Evolutionary conservation across 2,888 invertebrate species (phyloP), one percentile per base, ranked within the genome.

Genomic region (Hedychridium roseum): DNA sequence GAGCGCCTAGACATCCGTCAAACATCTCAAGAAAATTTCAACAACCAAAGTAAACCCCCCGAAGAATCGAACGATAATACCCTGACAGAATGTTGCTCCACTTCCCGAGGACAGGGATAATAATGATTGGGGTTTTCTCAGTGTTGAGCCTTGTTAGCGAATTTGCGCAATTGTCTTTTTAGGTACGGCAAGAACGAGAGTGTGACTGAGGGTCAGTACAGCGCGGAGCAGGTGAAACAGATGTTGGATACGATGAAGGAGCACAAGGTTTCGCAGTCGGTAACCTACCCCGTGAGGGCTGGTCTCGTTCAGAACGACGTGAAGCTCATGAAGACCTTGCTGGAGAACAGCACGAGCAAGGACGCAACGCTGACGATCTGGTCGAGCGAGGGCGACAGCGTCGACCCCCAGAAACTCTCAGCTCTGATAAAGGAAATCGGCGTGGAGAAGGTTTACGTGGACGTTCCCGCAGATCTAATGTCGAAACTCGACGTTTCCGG

Each of bases 201-300:
- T 52, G 79, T 79, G 48, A 82, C 65, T 2, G 72, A 83, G 32
- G 87, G 85, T 1, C 81, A 80, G 18, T 92, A 91, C 75, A 85
- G 83, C 2, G 70, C 81, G 2, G 79, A 82, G 0, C 84, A 92
- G 39, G 84, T 91, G n/a, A 80, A 85, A 0, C 81, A 82, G 12
- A 94, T 94, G 92, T 68, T 87, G 1, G 73, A 84, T 2, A 79
- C 80, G 3, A 80, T 91, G 14, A 82, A 79, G 41, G 80, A 81
- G 23, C 80, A 82, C 45, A 79, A 81, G 9, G 78, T 87, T 2
- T 82, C 82, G n/a, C 88, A 89, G 71, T 81, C 85, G 27, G 84
- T 94, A 40, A 94, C 94, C 0, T 94, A 93, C 68, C 90, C 94
- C 0, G 88, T 91, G 2, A 80, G 90, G 40, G 90, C 90, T 1